These are phyloP conservation scores for Aulostomus chinensis DNA, from an alignment of 2,797 vertebrate species.

Conservation along the genomic window DNA sequence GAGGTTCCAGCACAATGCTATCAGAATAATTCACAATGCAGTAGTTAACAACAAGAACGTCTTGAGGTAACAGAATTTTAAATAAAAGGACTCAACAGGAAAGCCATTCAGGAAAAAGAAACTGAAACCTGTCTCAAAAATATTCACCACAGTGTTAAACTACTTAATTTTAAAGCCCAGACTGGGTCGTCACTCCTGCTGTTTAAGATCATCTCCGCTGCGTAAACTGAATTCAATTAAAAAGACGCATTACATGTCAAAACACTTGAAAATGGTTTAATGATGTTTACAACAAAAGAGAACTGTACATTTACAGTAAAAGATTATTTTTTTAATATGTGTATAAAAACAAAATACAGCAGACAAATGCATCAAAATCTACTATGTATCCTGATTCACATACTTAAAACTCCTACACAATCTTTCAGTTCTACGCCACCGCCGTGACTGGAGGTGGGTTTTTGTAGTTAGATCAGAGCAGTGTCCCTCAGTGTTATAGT, in stretches of 20 bases:
- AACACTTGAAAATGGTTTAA: constrained; percentile 99
- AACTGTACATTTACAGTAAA: constrained; percentile 99
- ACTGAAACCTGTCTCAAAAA: too few relatives aligned
- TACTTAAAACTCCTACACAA: constrained; percentile 90
- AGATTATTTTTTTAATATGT: constrained; percentile 95
- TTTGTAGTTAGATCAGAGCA: constrained; percentile 82
- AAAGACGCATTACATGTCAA: constrained; percentile 77
- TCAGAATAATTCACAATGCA: too few relatives aligned
- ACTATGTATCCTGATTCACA: constrained; percentile 97
- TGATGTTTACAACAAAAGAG: constrained; percentile 99
- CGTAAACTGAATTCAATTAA: constrained; percentile 24
- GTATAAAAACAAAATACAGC: constrained; percentile 95
- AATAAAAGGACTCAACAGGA: too few relatives aligned
- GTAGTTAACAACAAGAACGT: too few relatives aligned
- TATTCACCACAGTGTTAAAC: too few relatives aligned
- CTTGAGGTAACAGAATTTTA: too few relatives aligned
- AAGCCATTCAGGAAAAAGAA: too few relatives aligned
- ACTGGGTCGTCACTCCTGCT: not conserved
- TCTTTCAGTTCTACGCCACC: constrained; percentile 87
- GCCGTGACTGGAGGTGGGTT: constrained; percentile 72
- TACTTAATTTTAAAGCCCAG: too few relatives aligned
- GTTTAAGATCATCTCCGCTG: too few relatives aligned
- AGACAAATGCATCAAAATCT: constrained; percentile 99
- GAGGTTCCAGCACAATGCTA: too few relatives aligned
- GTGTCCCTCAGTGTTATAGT: constrained; percentile 78